A percentile compares a stretch with the other conserved stretches of the same genome.
phyloP scores from a whole-genome alignment of 2,888 invertebrate genomes.

The Sesia bembeciformis region DNA sequence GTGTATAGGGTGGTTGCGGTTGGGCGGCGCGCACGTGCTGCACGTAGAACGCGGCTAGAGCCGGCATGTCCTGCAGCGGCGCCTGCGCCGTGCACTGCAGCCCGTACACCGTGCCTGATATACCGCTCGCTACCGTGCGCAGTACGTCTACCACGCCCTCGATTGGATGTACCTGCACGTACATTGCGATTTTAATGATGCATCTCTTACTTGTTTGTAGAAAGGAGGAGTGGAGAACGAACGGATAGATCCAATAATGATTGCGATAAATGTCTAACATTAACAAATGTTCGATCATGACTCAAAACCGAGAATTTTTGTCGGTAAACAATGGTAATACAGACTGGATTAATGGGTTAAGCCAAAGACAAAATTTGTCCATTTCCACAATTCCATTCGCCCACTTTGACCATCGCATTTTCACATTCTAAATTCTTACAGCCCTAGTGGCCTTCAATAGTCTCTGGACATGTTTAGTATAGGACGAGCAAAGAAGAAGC shows the following conservation, averaged over 20 bases:
- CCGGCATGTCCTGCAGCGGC: slow-evolving; percentile 81
- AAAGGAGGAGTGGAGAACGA: neutral
- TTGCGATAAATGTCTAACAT: no score
- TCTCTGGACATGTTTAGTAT: no score
- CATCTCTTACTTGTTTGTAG: neutral
- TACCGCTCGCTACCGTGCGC: slow-evolving; percentile 79
- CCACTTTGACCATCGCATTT: no score
- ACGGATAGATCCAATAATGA: neutral
- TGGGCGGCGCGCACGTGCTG: slow-evolving; percentile 83
- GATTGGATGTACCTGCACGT: slow-evolving; percentile 82
- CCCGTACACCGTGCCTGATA: slow-evolving; percentile 88
- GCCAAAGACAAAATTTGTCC: no score
- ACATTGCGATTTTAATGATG: neutral
- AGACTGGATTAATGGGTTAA: no score
- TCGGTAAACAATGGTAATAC: no score
- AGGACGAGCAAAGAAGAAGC: no score
- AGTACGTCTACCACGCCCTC: slow-evolving; percentile 88
- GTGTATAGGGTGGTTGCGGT: slow-evolving; percentile 86
- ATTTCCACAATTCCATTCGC: no score
- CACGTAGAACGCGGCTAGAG: slow-evolving; percentile 83
- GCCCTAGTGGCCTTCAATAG: no score
- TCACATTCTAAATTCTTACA: no score
- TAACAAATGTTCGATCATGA: no score
- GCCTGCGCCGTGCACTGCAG: slow-evolving; percentile 88
- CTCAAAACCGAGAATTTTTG: no score